phyloP scores from a whole-genome alignment of 2,797 vertebrate genomes.

The Leptoclinus maculatus region DNA sequence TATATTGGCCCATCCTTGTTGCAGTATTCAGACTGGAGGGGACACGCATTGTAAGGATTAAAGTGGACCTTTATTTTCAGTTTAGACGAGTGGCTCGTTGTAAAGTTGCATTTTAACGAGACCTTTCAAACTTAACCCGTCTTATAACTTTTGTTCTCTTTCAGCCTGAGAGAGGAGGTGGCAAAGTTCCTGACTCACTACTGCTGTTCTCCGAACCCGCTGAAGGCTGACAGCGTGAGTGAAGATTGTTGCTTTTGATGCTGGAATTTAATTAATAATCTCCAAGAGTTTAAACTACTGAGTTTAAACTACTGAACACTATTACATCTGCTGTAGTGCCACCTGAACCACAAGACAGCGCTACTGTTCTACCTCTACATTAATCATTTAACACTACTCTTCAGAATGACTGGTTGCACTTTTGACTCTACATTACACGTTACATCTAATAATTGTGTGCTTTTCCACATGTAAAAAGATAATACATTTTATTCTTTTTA shows the following conservation, averaged over 20 bases:
- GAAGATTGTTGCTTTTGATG: not conserved
- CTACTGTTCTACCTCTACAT: not conserved
- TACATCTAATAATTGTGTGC: not conserved
- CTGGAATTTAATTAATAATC: not conserved
- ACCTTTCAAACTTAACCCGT: not conserved
- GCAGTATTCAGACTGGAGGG: conserved; percentile 89
- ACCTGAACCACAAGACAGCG: not conserved
- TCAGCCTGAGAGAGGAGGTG: conserved; percentile 90
- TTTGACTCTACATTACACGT: not conserved
- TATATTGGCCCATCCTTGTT: conserved; percentile 83
- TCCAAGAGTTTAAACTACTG: not conserved
- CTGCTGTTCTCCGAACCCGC: conserved; percentile 84
- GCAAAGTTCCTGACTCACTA: conserved; percentile 91
- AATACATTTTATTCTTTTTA: too few relatives aligned
- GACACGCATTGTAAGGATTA: conserved; percentile 89
- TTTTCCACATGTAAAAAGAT: not conserved
- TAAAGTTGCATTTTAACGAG: not conserved
- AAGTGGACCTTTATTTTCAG: not conserved
- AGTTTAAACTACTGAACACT: not conserved
- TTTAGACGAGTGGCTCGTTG: not conserved
- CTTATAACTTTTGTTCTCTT: conserved; percentile 28
- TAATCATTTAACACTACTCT: not conserved
- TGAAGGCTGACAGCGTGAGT: conserved; percentile 92
- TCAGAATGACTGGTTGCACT: not conserved
- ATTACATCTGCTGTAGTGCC: not conserved